These are phyloP conservation scores for Cheilosia grossa DNA, from an alignment of 2,888 invertebrate species.

Conservation along the genomic window DNA sequence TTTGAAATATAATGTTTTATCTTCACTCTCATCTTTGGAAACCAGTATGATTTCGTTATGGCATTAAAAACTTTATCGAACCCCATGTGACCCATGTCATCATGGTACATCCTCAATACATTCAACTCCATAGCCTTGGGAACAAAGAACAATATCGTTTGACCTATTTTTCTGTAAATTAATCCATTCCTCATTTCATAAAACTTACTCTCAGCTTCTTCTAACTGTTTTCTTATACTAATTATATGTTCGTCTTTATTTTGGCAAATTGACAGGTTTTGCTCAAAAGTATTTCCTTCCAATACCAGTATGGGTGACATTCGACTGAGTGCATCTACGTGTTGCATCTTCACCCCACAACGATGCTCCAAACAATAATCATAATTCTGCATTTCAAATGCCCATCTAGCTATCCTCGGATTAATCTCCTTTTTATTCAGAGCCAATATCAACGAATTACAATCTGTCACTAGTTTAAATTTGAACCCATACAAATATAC, in stretches of 20 bases:
- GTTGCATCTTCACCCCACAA: slow-evolving; percentile 48
- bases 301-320: slow-evolving; percentile 32
- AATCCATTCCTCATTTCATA: slow-evolving; percentile 71
- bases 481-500: slow-evolving; percentile 73
- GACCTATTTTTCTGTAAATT: slow-evolving; percentile 50
- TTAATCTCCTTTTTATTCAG: slow-evolving; percentile 73
- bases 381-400: slow-evolving; percentile 71
- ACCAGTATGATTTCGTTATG: slow-evolving; percentile 44
- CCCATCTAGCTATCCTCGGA: slow-evolving; percentile 75
- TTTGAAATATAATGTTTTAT: slow-evolving; percentile 34
- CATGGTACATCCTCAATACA: slow-evolving; percentile 47
- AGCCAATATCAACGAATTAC: slow-evolving; percentile 42
- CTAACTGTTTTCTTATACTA: slow-evolving; percentile 31
- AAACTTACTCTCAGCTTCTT: slow-evolving; percentile 30
- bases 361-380: slow-evolving; percentile 73
- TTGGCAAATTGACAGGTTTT: slow-evolving; percentile 47
- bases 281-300: slow-evolving; percentile 62
- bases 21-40: slow-evolving; percentile 37
- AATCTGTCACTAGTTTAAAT: slow-evolving; percentile 57
- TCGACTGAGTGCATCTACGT: slow-evolving; percentile 53
- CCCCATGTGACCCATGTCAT: slow-evolving; percentile 47
- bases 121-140: slow-evolving; percentile 40
- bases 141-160: slow-evolving; percentile 52
- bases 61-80: slow-evolving; percentile 24
- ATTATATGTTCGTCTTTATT: slow-evolving; percentile 28